A percentile compares a stretch with the other conserved stretches of the same genome.
Evolutionary conservation across 2,113 vertebrate genomes (phyloP).

Genomic region (Caranx melampygus): DNA sequence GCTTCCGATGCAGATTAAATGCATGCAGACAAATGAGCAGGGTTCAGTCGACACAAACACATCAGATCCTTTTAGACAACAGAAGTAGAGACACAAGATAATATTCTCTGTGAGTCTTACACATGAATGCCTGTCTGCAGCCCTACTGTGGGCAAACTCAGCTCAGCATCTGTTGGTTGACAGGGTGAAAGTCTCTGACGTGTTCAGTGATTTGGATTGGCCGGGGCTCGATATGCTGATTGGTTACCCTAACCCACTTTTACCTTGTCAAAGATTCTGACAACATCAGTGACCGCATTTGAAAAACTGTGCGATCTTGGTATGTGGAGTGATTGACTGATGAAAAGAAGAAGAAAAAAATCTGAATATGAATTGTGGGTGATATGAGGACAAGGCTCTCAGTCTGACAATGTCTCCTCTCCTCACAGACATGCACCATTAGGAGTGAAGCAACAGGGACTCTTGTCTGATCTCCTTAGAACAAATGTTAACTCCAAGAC

Average conservation of each 20-base stretch:
- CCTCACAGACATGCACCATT: slow-evolving; percentile 62
- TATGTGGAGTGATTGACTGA: not conserved
- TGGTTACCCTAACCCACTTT: slow-evolving; percentile 35
- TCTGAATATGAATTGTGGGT: slow-evolving; percentile 7
- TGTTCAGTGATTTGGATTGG: slow-evolving; percentile 29
- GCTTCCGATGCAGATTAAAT: slow-evolving; percentile 50
- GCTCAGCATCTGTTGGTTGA: slow-evolving; percentile 1
- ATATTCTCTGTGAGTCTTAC: slow-evolving; percentile 31
- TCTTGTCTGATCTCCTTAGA: slow-evolving; percentile 30
- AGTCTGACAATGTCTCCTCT: slow-evolving; percentile 37
- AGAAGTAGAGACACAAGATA: slow-evolving; percentile 19
- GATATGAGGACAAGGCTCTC: slow-evolving; percentile 25
- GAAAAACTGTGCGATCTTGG: slow-evolving; percentile 1
- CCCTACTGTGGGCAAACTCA: slow-evolving; percentile 7
- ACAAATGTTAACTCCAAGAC: slow-evolving; percentile 51
- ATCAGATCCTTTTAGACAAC: slow-evolving; percentile 39
- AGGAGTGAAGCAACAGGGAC: slow-evolving; percentile 54
- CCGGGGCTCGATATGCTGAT: slow-evolving; percentile 28
- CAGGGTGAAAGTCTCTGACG: slow-evolving; percentile 37
- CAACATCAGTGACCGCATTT: slow-evolving; percentile 5
- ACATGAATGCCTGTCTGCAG: slow-evolving; percentile 22
- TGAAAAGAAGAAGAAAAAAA: not conserved
- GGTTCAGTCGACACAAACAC: slow-evolving; percentile 40
- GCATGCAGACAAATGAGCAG: slow-evolving; percentile 46
- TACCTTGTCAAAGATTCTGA: slow-evolving; percentile 36